phyloP scores from a whole-genome alignment of 2,113 vertebrate species.

The Azemiops feae region DNA sequence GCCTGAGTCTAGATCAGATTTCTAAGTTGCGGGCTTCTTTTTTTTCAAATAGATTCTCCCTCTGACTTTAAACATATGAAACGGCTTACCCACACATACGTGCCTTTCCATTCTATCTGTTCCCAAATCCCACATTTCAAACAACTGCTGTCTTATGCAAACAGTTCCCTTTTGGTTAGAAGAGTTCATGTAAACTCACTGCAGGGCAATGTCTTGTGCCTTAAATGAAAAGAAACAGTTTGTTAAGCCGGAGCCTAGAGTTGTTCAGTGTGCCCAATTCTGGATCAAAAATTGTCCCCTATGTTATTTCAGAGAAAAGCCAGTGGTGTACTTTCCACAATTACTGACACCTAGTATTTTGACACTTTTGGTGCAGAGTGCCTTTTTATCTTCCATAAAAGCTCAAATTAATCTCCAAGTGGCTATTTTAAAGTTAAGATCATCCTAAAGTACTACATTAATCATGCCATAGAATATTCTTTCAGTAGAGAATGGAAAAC shows the following conservation, averaged over 20 bases:
- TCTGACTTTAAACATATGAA: not conserved
- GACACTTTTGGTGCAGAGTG: not conserved
- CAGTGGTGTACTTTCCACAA: not conserved
- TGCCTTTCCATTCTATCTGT: not conserved
- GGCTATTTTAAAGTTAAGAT: not conserved
- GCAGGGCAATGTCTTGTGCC: not conserved
- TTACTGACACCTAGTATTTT: not conserved
- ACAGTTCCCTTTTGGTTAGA: not conserved
- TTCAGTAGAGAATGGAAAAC: not conserved
- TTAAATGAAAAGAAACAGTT: not conserved
- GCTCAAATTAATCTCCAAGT: not conserved
- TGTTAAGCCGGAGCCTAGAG: not conserved
- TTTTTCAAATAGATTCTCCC: not conserved
- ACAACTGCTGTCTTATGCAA: not conserved
- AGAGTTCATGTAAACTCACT: not conserved
- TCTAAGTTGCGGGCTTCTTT: not conserved
- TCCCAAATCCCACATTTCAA: not conserved
- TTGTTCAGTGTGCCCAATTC: not conserved
- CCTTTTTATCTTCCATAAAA: not conserved
- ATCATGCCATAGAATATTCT: slow-evolving; percentile 3
- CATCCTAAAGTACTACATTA: not conserved
- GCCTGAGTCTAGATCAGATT: not conserved
- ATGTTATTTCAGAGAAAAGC: not conserved
- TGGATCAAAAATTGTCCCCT: not conserved
- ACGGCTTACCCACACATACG: not conserved